phyloP scores from a whole-genome alignment of 2,888 invertebrate genomes.

The Anoplius nigerrimus region DNA sequence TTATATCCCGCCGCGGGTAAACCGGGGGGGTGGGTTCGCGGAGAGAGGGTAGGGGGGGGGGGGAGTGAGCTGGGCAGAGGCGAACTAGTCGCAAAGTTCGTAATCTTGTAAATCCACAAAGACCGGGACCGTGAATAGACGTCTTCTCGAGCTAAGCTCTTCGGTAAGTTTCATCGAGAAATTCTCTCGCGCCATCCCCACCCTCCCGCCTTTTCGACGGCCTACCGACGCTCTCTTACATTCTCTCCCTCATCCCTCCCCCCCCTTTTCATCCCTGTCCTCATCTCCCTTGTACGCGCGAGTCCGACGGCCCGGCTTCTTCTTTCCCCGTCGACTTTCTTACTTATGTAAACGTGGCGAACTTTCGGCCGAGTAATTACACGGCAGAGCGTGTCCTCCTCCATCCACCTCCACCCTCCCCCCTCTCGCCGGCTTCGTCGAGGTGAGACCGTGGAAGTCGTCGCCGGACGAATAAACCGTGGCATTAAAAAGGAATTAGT shows the following conservation, averaged over 20 bases:
- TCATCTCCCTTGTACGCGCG: conserved; percentile 12
- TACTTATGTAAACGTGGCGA: conserved; percentile 42
- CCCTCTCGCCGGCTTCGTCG: too few species aligned
- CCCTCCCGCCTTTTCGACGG: conserved; percentile 14
- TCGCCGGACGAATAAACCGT: conserved; percentile 14
- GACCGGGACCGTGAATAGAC: conserved; percentile 51
- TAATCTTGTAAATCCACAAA: conserved; percentile 62
- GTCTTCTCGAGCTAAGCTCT: conserved; percentile 45
- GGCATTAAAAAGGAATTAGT: conserved; percentile 41
- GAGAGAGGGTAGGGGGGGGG: conserved; percentile 19
- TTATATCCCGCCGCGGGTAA: conserved; percentile 1
- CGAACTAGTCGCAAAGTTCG: conserved; percentile 41
- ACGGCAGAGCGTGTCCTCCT: conserved; percentile 28
- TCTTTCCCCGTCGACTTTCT: conserved; percentile 28
- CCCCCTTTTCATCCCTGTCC: conserved; percentile 1
- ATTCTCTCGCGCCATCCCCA: conserved; percentile 38
- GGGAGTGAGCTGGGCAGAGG: conserved; percentile 19
- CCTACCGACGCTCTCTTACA: conserved; percentile 23
- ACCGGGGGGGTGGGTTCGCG: conserved; percentile 23
- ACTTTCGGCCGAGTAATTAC: conserved; percentile 45
- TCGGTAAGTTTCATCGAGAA: conserved; percentile 44
- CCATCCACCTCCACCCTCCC: neutral
- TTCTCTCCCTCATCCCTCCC: neutral
- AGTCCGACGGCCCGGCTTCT: conserved; percentile 23
- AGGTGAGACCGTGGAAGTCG: conserved; percentile 2